Percentiles rank a stretch among this genome's conserved stretches.
Evolutionary conservation across 35 echinoderm and acorn worm species (phyloP).

Genomic region (Amphiura filiformis): DNA sequence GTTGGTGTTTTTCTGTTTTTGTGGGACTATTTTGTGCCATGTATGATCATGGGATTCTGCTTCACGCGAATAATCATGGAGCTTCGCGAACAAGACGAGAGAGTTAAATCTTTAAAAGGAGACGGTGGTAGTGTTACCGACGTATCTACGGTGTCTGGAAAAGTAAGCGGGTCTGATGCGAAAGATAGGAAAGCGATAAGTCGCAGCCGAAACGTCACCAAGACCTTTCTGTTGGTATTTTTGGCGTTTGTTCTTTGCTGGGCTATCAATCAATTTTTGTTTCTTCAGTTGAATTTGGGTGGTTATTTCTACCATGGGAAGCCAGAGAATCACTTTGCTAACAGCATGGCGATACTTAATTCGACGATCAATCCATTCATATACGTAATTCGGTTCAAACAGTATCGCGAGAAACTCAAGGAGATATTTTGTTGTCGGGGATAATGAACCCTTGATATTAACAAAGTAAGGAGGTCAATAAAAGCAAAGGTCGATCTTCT

Average conservation of each 20-base stretch:
- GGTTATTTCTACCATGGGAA: not conserved
- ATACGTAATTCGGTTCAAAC: not conserved
- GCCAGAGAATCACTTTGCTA: too few relatives aligned
- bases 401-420: not conserved
- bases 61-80: not conserved
- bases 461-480: too few relatives aligned
- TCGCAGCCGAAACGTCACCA: not conserved
- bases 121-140: not conserved
- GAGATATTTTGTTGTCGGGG: too few relatives aligned
- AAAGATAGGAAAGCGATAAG: not conserved
- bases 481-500: too few relatives aligned
- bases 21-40: not conserved
- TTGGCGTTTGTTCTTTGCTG: not conserved
- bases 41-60: not conserved
- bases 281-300: not conserved
- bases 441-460: too few relatives aligned
- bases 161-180: not conserved
- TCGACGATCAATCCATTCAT: not conserved
- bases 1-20: not conserved
- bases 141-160: not conserved
- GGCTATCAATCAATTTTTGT: not conserved
- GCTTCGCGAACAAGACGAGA: not conserved
- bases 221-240: not conserved
- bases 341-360: not conserved
- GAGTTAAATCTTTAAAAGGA: too few relatives aligned